Evolutionary conservation across 35 echinoderm and acorn worm species (phyloP).

Genomic region (Acanthaster planci): DNA sequence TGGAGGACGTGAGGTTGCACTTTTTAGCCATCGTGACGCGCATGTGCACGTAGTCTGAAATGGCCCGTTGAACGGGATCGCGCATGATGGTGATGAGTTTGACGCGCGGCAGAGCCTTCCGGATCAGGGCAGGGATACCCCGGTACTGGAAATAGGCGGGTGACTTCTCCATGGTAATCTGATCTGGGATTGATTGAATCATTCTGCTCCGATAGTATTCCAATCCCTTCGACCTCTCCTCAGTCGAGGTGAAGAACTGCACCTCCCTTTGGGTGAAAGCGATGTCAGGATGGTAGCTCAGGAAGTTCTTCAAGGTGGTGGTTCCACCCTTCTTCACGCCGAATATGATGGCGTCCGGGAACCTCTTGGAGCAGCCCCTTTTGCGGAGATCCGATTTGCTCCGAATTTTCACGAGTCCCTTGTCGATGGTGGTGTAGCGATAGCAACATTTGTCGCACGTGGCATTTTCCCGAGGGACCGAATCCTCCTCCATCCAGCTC

Average conservation of each 20-base stretch:
- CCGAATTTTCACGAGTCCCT: slow-evolving; percentile 3
- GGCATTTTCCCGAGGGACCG: background rate
- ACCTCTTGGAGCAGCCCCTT: slow-evolving; percentile 33
- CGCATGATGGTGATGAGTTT: slow-evolving; percentile 68
- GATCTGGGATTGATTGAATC: slow-evolving; percentile 28
- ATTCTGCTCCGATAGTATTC: slow-evolving; percentile 29
- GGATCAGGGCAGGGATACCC: background rate
- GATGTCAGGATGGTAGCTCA: slow-evolving; percentile 70
- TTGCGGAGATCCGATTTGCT: background rate
- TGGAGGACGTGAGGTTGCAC: background rate
- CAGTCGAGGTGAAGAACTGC: slow-evolving; percentile 42
- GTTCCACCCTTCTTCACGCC: slow-evolving; percentile 71
- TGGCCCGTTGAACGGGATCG: slow-evolving; percentile 59
- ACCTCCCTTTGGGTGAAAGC: slow-evolving; percentile 45
- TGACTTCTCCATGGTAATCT: slow-evolving; percentile 62
- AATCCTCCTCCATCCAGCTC: background rate
- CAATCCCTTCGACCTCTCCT: background rate
- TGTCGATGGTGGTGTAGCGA: slow-evolving; percentile 12
- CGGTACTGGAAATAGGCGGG: slow-evolving; percentile 43
- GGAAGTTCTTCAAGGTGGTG: slow-evolving; percentile 58
- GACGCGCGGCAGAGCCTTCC: background rate
- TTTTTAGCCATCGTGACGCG: background rate
- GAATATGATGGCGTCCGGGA: slow-evolving; percentile 49
- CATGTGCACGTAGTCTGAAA: slow-evolving; percentile 71
- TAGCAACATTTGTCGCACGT: slow-evolving; percentile 22